Base-by-base conservation (phyloP, 1,140 invertebrate species). In the Drosophila murphyi region DNA sequence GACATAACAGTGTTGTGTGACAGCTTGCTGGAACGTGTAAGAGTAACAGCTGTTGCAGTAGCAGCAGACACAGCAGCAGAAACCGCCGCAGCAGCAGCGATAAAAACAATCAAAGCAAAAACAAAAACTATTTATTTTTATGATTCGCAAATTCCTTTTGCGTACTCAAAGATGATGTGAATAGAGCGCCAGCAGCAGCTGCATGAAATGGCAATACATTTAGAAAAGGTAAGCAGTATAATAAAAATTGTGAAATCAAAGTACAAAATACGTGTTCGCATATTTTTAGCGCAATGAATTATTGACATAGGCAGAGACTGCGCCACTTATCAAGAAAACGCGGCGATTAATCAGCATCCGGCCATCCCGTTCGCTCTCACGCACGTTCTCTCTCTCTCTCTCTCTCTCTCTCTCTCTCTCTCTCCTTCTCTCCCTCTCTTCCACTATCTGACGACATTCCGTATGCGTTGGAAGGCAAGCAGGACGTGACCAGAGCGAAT, bases 311-410 rank as follows among this genome's bases (percentile, higher is more conserved):
- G 1, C 47, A 59, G 52, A 71, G 32, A 7, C 12, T 12, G 31
- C 41, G 41, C 34, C n/a, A 12, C 35, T 32, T 31, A 45, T 8
- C 34, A 61, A 54, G 32, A 61, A 51, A 31, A 56, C 12, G 3
- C 29, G 8, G 8, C 51, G 59, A 70, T 70, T 70, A 70, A 39
- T 70, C 67, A 70, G 67, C 68, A 71, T 62, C 67, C 29, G 45
- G 8, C 37, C 7, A 7, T 5, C 5, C 34, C 12, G 10, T 4
- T 43, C 37, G 2, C 4, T 43, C 10, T 10, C 34, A 20, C 54
- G 3, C 29, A 12, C 29, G 12, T 1, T n/a, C 47, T 8, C 29
- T 28, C 3, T 0, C 47, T 5, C 3, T 3, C 2, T 51, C 29
- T 54, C 10, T 54, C 32, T 34, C 31, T 8, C 29, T 28, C 3